phyloP scores from a whole-genome alignment of 2,888 invertebrate species.

The Mythimna lalbum region DNA sequence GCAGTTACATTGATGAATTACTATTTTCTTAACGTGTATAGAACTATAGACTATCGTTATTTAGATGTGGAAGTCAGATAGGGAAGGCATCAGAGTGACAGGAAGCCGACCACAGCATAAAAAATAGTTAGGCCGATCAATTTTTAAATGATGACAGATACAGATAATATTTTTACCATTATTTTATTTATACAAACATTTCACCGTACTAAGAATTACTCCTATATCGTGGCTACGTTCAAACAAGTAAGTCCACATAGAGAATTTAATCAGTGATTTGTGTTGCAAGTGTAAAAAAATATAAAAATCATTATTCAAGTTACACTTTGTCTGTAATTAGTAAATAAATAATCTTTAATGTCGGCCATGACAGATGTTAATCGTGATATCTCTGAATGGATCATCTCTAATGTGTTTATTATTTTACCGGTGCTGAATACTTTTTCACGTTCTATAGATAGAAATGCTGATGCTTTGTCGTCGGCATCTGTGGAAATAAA shows the following conservation, averaged over 20 bases:
- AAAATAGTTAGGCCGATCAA: too few species aligned
- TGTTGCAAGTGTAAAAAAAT: not conserved
- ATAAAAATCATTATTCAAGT: conserved; percentile 17
- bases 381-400: conserved; percentile 73
- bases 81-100: too few species aligned
- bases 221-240: not conserved
- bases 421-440: conserved; percentile 70
- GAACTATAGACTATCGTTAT: too few species aligned
- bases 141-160: too few species aligned
- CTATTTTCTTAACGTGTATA: too few species aligned
- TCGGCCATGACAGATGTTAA: conserved; percentile 74
- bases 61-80: too few species aligned
- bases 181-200: too few species aligned
- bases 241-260: not conserved
- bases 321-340: conserved; percentile 53
- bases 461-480: conserved; percentile 71
- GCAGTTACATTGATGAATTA: too few species aligned
- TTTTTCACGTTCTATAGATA: conserved; percentile 74
- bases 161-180: too few species aligned
- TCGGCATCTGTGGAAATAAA: conserved; percentile 69
- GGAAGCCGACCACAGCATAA: too few species aligned
- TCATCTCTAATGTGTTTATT: conserved; percentile 69
- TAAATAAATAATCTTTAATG: conserved; percentile 74
- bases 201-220: too few species aligned
- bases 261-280: not conserved